phyloP scores from a whole-genome alignment of 2,113 vertebrate genomes.

The Malaclemys terrapin region DNA sequence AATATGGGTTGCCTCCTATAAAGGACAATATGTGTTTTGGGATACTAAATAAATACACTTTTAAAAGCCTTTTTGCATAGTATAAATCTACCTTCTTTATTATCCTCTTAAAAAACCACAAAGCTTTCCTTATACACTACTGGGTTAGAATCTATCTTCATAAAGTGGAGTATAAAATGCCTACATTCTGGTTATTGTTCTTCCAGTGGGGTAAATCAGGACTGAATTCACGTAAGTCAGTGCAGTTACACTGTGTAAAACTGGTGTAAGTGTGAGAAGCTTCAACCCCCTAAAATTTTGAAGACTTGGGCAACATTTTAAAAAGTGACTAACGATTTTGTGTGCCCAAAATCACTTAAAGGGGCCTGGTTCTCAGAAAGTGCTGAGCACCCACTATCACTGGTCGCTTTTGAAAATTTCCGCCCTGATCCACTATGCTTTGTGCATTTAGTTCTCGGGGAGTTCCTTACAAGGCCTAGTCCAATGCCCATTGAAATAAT shows the following conservation, averaged over 20 bases:
- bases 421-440: neutral
- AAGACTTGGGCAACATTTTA: neutral
- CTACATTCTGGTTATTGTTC: neutral
- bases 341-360: neutral
- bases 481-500: neutral
- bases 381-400: neutral
- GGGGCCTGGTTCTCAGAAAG: neutral
- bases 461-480: neutral
- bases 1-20: neutral
- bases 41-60: slow-evolving; percentile 28
- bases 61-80: neutral
- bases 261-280: neutral
- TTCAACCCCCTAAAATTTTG: neutral
- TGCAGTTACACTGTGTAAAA: neutral
- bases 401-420: neutral
- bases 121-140: neutral
- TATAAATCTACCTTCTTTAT: neutral
- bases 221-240: neutral
- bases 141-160: neutral
- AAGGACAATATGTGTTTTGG: neutral
- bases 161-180: neutral
- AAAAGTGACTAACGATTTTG: neutral
- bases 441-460: neutral
- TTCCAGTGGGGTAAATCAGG: neutral
- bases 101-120: neutral